phyloP scores from a whole-genome alignment of 2,888 invertebrate genomes.

The Harpalus rubripes region DNA sequence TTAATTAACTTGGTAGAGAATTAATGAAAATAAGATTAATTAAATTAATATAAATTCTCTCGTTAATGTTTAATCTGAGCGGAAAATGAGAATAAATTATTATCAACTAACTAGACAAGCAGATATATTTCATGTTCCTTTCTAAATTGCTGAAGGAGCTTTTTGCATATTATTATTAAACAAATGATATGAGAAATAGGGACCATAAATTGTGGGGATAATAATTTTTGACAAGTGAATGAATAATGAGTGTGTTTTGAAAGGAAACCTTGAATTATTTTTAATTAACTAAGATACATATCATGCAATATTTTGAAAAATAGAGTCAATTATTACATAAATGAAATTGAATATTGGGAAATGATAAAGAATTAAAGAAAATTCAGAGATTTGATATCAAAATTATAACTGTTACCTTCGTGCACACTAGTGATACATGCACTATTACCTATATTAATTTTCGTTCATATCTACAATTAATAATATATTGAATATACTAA shows the following conservation, averaged over 20 bases:
- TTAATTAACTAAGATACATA: constrained; percentile 25
- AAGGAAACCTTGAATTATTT: constrained; percentile 48
- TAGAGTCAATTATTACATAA: neutral
- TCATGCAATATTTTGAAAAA: constrained; percentile 21
- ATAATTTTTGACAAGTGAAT: constrained; percentile 54
- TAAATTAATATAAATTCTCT: constrained; percentile 28
- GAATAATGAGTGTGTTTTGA: constrained; percentile 52
- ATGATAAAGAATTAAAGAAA: neutral
- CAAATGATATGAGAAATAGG: constrained; percentile 1
- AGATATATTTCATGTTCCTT: constrained; percentile 27
- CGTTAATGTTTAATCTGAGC: constrained; percentile 13
- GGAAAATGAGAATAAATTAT: constrained; percentile 39
- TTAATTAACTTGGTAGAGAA: constrained; percentile 15
- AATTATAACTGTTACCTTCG: no score
- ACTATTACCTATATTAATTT: no score
- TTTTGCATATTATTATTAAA: constrained; percentile 34
- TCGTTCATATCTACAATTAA: no score
- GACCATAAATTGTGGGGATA: constrained; percentile 20
- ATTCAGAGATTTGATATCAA: no score
- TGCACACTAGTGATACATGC: no score
- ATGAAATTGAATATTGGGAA: neutral
- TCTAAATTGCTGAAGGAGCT: constrained; percentile 9
- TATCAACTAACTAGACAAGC: neutral
- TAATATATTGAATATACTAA: neutral
- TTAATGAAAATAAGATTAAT: constrained; percentile 50